Evolutionary conservation across 2,113 vertebrate genomes (phyloP).

Genomic region (Stictonetta naevosa): DNA sequence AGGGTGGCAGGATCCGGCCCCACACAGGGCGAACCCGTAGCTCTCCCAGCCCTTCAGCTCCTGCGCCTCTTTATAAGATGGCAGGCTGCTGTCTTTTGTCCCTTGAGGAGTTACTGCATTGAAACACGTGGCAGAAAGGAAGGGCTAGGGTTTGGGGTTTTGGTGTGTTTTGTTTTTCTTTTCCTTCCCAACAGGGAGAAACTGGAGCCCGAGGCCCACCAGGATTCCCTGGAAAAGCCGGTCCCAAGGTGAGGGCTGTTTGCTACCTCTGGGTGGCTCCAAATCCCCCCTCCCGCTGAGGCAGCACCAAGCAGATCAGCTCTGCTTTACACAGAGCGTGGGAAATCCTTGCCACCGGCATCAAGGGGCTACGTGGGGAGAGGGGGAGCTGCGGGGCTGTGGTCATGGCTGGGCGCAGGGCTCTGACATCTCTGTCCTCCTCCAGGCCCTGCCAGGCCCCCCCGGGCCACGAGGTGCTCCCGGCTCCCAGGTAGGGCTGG

Average conservation of each 20-base stretch:
- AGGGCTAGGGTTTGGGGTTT: background rate
- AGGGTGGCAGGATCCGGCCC: background rate
- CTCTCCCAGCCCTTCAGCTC: background rate
- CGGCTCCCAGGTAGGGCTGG: constrained; percentile 80
- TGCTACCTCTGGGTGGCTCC: background rate
- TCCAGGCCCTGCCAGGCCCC: constrained; percentile 81
- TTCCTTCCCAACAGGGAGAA: constrained; percentile 77
- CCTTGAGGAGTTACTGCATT: background rate
- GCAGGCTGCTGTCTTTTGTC: background rate
- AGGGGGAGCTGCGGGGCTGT: background rate
- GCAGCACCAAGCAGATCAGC: accelerated
- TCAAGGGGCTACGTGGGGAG: background rate
- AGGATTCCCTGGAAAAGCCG: constrained; percentile 80
- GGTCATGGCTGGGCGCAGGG: accelerated
- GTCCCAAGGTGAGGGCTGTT: constrained; percentile 77
- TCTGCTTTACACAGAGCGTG: accelerated
- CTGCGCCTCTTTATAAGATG: background rate
- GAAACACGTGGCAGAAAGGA: background rate
- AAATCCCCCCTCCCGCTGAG: accelerated
- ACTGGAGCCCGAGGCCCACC: constrained; percentile 77
- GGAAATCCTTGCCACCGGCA: background rate
- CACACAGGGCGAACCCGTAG: accelerated
- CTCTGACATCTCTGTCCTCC: background rate
- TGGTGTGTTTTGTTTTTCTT: background rate
- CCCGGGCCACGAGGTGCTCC: constrained; percentile 79